These are phyloP conservation scores for Bostrychus sinensis DNA, from an alignment of 2,113 vertebrate genomes.

Conservation along the genomic window DNA sequence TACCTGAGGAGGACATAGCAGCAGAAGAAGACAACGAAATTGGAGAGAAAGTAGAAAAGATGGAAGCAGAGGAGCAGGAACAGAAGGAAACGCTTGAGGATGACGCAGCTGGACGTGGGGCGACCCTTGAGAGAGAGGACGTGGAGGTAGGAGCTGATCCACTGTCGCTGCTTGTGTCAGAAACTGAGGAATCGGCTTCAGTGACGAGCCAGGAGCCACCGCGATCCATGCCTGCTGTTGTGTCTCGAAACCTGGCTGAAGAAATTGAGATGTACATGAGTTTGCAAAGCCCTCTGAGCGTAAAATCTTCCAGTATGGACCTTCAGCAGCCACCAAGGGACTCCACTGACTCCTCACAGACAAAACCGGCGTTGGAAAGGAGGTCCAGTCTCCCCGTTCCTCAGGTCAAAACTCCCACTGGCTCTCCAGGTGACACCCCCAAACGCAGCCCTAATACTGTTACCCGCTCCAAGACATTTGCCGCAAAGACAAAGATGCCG, in stretches of 20 bases:
- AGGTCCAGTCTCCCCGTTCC: constrained; percentile 89
- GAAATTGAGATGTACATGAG: constrained; percentile 99
- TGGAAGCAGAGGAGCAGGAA: constrained; percentile 17
- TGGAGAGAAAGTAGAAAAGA: constrained; percentile 1
- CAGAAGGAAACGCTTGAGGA: constrained; percentile 41
- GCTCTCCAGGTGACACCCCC: constrained; percentile 59
- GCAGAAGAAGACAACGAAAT: constrained; percentile 32
- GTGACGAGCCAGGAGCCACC: constrained; percentile 81
- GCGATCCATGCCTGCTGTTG: constrained; percentile 79
- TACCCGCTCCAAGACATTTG: constrained; percentile 90
- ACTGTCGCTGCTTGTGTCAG: constrained; percentile 89
- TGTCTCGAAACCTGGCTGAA: constrained; percentile 92
- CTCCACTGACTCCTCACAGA: constrained; percentile 28
- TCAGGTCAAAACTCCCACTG: constrained; percentile 57
- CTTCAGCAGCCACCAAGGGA: constrained; percentile 74
- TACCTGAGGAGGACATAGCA: constrained; percentile 56
- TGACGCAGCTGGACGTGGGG: constrained; percentile 43
- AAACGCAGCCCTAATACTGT: constrained; percentile 79
- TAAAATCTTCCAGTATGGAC: constrained; percentile 93
- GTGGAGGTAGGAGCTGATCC: constrained; percentile 92
- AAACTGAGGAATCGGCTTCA: constrained; percentile 73
- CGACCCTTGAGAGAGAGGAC: constrained; percentile 84
- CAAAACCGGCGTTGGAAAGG: constrained; percentile 79
- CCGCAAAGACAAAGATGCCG: constrained; percentile 78
- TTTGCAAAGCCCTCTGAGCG: constrained; percentile 85